Evolutionary conservation across 2,888 invertebrate species (phyloP).

Genomic region (Polyommatus iphigenia): DNA sequence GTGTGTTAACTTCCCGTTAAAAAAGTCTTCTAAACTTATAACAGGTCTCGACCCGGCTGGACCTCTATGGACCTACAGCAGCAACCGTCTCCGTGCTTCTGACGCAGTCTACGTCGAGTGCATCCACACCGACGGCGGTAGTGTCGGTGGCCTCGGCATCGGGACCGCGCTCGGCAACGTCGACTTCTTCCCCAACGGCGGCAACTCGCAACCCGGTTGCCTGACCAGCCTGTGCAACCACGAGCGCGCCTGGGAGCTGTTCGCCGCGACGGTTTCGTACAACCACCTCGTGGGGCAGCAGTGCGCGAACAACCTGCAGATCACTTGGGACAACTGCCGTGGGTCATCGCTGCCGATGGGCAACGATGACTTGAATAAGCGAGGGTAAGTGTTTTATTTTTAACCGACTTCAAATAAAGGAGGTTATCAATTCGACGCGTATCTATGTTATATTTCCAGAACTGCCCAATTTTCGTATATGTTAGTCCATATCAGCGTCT

Average conservation of each 20-base stretch:
- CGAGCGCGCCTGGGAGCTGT: slow-evolving; percentile 60
- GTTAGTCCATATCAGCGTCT: too few relatives aligned
- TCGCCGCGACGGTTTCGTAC: slow-evolving; percentile 55
- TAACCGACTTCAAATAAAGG: too few relatives aligned
- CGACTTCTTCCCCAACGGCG: slow-evolving; percentile 82
- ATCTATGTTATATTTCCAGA: too few relatives aligned
- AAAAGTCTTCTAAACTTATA: background rate
- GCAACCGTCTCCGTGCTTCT: slow-evolving; percentile 48
- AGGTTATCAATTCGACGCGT: too few relatives aligned
- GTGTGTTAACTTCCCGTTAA: too few relatives aligned
- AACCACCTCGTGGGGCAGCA: slow-evolving; percentile 56
- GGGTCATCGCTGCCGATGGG: slow-evolving; percentile 55
- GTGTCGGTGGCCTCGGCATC: slow-evolving; percentile 69
- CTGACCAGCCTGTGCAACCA: slow-evolving; percentile 57
- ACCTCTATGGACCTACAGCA: slow-evolving; percentile 56
- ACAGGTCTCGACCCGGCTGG: slow-evolving; percentile 67
- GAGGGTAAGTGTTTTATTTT: slow-evolving; percentile 48
- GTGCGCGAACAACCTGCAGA: slow-evolving; percentile 52
- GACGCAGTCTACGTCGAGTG: slow-evolving; percentile 64
- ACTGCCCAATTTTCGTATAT: too few relatives aligned
- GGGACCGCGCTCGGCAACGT: slow-evolving; percentile 72
- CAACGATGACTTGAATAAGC: slow-evolving; percentile 53
- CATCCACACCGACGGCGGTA: slow-evolving; percentile 71
- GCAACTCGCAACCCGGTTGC: slow-evolving; percentile 65
- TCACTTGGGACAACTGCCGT: slow-evolving; percentile 52